Evolutionary conservation across 2,888 invertebrate genomes (phyloP).

Genomic region (Aethes cnicana): DNA sequence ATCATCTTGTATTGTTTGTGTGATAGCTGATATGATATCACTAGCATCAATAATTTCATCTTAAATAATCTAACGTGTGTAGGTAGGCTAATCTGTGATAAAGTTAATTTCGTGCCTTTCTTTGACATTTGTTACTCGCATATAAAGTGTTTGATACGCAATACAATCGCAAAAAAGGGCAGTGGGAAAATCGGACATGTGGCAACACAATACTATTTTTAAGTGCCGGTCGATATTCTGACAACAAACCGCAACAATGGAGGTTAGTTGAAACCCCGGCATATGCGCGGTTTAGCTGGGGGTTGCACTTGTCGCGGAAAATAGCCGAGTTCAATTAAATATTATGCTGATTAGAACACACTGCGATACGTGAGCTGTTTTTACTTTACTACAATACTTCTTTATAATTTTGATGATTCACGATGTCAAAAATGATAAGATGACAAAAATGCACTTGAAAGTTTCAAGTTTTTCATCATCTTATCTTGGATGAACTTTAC

Average conservation of each 20-base stretch:
- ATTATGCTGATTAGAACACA: slow-evolving; percentile 65
- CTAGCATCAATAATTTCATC: slow-evolving; percentile 23
- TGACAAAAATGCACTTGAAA: too few species aligned
- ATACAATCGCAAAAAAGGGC: slow-evolving; percentile 16
- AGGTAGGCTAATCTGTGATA: slow-evolving; percentile 8
- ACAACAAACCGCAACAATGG: slow-evolving; percentile 37
- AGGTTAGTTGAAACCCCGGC: slow-evolving; percentile 52
- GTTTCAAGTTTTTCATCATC: too few species aligned
- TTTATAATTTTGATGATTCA: too few species aligned
- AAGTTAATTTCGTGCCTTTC: slow-evolving; percentile 5
- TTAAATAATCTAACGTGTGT: neutral
- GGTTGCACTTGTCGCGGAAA: slow-evolving; percentile 66
- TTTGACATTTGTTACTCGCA: neutral
- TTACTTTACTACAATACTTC: slow-evolving; percentile 49
- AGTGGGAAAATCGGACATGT: slow-evolving; percentile 42
- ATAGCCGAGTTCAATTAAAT: slow-evolving; percentile 61
- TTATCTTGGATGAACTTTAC: too few species aligned
- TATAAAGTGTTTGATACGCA: slow-evolving; percentile 15
- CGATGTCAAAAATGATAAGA: too few species aligned
- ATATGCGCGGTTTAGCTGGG: slow-evolving; percentile 56
- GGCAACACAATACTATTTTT: slow-evolving; percentile 32
- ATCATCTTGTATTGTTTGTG: too few species aligned
- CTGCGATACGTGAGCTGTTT: slow-evolving; percentile 44
- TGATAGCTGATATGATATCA: neutral
- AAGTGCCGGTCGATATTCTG: slow-evolving; percentile 38